phyloP scores from a whole-genome alignment of 2,888 invertebrate species.

The Nudaria mundana region DNA sequence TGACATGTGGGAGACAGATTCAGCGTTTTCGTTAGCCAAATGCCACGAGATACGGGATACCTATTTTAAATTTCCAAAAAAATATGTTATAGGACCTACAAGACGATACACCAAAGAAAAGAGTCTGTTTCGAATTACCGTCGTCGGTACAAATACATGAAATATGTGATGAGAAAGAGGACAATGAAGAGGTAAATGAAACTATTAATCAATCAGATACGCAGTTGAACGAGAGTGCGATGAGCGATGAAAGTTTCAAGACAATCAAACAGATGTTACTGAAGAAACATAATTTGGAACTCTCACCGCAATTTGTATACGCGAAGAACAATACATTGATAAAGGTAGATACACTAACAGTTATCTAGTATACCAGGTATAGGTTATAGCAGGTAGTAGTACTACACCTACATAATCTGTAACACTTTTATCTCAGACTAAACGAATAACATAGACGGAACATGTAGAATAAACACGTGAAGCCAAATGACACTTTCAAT shows the following conservation, averaged over 20 bases:
- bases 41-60: too few species aligned
- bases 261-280: conserved; percentile 58
- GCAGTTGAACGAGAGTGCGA: conserved; percentile 40
- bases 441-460: too few species aligned
- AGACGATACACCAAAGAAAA: conserved; percentile 42
- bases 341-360: conserved; percentile 39
- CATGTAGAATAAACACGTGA: too few species aligned
- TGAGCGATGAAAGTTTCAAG: conserved; percentile 46
- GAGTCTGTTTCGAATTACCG: conserved; percentile 47
- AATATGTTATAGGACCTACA: conserved; percentile 15
- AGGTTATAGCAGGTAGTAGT: too few species aligned
- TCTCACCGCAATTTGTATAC: conserved; percentile 66
- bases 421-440: too few species aligned
- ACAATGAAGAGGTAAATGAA: conserved; percentile 21
- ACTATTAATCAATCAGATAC: conserved; percentile 38
- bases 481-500: too few species aligned
- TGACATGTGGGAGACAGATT: too few species aligned
- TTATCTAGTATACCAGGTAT: too few species aligned
- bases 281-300: conserved; percentile 59
- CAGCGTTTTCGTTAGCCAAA: too few species aligned
- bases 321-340: conserved; percentile 44
- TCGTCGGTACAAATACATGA: conserved; percentile 33
- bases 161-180: conserved; percentile 21
- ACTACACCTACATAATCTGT: too few species aligned
- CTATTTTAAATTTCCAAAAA: background rate